phyloP scores from a whole-genome alignment of 2,888 invertebrate species.

The Panopea generosa region DNA sequence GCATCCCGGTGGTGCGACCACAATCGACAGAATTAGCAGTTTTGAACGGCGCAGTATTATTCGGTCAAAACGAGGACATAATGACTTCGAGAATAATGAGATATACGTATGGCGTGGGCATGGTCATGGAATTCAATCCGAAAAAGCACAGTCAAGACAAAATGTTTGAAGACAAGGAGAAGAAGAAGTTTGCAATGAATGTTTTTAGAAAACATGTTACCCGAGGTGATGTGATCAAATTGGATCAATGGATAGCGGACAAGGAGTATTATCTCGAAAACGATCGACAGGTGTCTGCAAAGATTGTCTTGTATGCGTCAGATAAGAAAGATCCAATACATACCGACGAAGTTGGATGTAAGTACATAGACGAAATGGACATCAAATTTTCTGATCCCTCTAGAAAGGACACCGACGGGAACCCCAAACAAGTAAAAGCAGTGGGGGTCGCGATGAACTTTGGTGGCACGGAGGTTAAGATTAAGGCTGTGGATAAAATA shows the following conservation, averaged over 20 bases:
- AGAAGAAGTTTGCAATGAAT: slow-evolving; percentile 25
- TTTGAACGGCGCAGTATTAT: slow-evolving; percentile 49
- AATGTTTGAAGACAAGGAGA: slow-evolving; percentile 36
- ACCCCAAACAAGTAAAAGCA: slow-evolving; percentile 8
- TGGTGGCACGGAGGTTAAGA: slow-evolving; percentile 49
- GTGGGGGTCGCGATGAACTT: slow-evolving; percentile 45
- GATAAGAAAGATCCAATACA: slow-evolving; percentile 37
- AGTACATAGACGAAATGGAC: slow-evolving; percentile 35
- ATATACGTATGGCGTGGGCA: slow-evolving; percentile 43
- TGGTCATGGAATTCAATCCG: slow-evolving; percentile 36
- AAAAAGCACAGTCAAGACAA: slow-evolving; percentile 23
- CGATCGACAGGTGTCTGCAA: slow-evolving; percentile 17
- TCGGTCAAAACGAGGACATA: slow-evolving; percentile 50
- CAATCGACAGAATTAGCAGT: too few species aligned
- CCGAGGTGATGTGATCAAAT: slow-evolving; percentile 37
- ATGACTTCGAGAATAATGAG: slow-evolving; percentile 44
- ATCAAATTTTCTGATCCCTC: slow-evolving; percentile 27
- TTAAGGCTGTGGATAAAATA: slow-evolving; percentile 28
- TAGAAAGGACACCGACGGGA: background rate
- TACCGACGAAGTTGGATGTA: slow-evolving; percentile 43
- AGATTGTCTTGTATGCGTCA: slow-evolving; percentile 35
- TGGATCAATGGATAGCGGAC: slow-evolving; percentile 39
- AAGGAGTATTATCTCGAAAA: slow-evolving; percentile 42
- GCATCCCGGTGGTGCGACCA: too few species aligned
- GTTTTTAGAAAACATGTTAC: slow-evolving; percentile 44